Conservation (phyloP, 2,888 invertebrate genomes). For the Pteria penguin region DNA sequence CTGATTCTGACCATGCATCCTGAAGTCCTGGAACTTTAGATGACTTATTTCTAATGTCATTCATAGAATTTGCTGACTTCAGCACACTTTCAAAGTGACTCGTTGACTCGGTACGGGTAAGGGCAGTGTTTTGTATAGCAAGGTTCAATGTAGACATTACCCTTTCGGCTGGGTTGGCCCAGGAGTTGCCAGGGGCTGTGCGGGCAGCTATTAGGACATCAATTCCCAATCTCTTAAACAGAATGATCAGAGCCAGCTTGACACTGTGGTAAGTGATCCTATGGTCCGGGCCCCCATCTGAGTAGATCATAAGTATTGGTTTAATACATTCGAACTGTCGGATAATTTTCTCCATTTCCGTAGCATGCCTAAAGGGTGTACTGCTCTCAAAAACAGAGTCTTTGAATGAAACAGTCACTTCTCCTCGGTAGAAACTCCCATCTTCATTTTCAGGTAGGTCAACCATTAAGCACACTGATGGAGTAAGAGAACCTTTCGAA, state of each 20-base stretch:
- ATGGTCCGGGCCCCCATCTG: slow-evolving; percentile 46
- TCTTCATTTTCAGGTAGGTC: slow-evolving; percentile 38
- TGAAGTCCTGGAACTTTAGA: slow-evolving; percentile 32
- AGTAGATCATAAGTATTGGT: slow-evolving; percentile 33
- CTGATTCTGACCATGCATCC: slow-evolving; percentile 41
- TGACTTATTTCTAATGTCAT: slow-evolving; percentile 43
- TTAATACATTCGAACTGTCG: slow-evolving; percentile 4
- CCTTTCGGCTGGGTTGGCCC: slow-evolving; percentile 50
- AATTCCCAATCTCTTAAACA: slow-evolving; percentile 20
- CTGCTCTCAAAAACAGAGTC: slow-evolving; percentile 47
- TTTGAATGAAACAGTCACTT: slow-evolving; percentile 45
- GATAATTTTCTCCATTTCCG: slow-evolving; percentile 4
- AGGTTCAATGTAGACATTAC: slow-evolving; percentile 49
- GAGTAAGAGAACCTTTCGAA: slow-evolving; percentile 46
- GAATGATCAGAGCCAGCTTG: slow-evolving; percentile 27
- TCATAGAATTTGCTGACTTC: slow-evolving; percentile 35
- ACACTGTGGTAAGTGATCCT: slow-evolving; percentile 24
- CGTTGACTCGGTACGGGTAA: slow-evolving; percentile 32
- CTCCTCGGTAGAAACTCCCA: slow-evolving; percentile 45
- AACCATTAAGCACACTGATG: slow-evolving; percentile 44
- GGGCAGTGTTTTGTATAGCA: slow-evolving; percentile 45
- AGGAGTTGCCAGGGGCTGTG: slow-evolving; percentile 49
- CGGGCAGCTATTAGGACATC: slow-evolving; percentile 33
- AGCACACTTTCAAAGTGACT: slow-evolving; percentile 29
- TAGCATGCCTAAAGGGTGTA: slow-evolving; percentile 26